Percentiles rank a stretch among this genome's conserved stretches.
These are phyloP conservation scores for Bhutanitis thaidina DNA, from an alignment of 2,888 invertebrate genomes.

Conservation along the genomic window DNA sequence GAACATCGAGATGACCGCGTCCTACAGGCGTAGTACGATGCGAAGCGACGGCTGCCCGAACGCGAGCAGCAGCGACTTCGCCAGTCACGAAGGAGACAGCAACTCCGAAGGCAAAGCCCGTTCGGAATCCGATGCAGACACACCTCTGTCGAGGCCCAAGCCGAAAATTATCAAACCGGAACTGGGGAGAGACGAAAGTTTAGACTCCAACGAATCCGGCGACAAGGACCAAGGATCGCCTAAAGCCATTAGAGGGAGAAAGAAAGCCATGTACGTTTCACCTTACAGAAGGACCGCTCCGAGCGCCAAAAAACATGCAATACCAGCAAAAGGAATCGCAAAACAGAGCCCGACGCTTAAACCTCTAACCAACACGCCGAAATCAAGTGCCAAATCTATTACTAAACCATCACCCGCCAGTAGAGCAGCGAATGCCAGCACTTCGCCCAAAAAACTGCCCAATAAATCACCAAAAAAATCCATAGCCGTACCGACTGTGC, in stretches of 20 bases:
- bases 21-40: slow-evolving; percentile 46
- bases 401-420: slow-evolving; percentile 41
- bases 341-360: slow-evolving; percentile 40
- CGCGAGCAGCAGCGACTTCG: slow-evolving; percentile 62
- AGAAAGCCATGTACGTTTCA: slow-evolving; percentile 84
- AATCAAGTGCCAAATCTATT: slow-evolving; percentile 54
- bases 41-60: slow-evolving; percentile 41
- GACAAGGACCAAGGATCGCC: slow-evolving; percentile 64
- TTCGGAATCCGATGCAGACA: slow-evolving; percentile 67
- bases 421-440: slow-evolving; percentile 45
- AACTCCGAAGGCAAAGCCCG: slow-evolving; percentile 78
- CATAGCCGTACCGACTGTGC: slow-evolving; percentile 39
- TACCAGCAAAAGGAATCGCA: slow-evolving; percentile 28
- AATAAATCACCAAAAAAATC: slow-evolving; percentile 53
- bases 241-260: slow-evolving; percentile 82
- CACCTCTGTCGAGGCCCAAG: slow-evolving; percentile 54
- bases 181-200: slow-evolving; percentile 56
- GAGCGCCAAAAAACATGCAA: slow-evolving; percentile 47
- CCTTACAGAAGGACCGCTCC: slow-evolving; percentile 70
- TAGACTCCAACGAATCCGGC: slow-evolving; percentile 68
- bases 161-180: slow-evolving; percentile 81
- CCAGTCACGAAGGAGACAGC: slow-evolving; percentile 79
- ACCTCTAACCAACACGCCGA: slow-evolving; percentile 36
- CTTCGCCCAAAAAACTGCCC: slow-evolving; percentile 61
- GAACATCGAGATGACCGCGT: slow-evolving; percentile 68